Conservation (phyloP, 2,888 invertebrate species). For the Hypena proboscidalis region DNA sequence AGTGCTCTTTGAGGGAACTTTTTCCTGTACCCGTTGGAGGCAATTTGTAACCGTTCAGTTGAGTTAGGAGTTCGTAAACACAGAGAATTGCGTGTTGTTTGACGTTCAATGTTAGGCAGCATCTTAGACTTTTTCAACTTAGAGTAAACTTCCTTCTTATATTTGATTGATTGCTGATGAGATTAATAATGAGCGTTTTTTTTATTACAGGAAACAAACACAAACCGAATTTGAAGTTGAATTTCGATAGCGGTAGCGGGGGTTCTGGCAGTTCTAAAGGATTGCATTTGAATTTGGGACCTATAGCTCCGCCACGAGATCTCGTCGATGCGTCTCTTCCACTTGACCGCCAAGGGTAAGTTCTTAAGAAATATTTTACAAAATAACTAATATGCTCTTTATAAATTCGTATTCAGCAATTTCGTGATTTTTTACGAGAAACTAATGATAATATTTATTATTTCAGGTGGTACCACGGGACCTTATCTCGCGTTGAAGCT, state of each 20-base stretch:
- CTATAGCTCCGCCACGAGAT: conserved; percentile 88
- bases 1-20: conserved; percentile 81
- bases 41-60: conserved; percentile 82
- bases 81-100: conserved; percentile 60
- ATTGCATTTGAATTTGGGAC: conserved; percentile 90
- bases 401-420: too few species aligned
- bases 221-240: conserved; percentile 90
- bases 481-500: conserved; percentile 95
- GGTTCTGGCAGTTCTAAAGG: conserved; percentile 78
- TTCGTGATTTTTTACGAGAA: too few species aligned
- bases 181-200: conserved; percentile 14
- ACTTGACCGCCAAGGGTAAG: conserved; percentile 94
- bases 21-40: conserved; percentile 70
- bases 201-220: conserved; percentile 82
- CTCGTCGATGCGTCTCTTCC: conserved; percentile 92
- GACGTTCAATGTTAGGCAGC: conserved; percentile 54
- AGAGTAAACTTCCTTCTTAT: conserved; percentile 19
- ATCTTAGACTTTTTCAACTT: conserved; percentile 28
- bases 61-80: conserved; percentile 69
- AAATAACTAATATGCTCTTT: not conserved
- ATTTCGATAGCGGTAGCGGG: conserved; percentile 86
- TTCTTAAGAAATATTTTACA: conserved; percentile 21
- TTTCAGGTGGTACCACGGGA: conserved; percentile 97
- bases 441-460: conserved; percentile 1
- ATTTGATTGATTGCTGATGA: conserved; percentile 5